A percentile compares a stretch with the other conserved stretches of the same genome.
Evolutionary conservation across 1,140 invertebrate genomes (phyloP).

Genomic region (Drosophila orosa): DNA sequence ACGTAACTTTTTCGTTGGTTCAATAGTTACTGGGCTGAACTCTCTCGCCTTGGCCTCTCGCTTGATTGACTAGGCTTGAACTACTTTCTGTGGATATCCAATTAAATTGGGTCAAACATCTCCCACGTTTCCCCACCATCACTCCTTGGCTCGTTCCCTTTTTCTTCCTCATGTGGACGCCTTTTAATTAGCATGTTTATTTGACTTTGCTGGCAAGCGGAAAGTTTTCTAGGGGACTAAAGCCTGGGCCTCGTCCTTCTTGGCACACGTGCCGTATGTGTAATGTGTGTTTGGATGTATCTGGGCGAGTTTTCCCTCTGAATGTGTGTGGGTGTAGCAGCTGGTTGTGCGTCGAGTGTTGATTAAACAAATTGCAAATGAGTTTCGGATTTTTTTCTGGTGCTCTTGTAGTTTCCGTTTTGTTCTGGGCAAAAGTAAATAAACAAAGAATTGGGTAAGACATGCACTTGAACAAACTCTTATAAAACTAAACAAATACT

Average conservation of each 20-base stretch:
- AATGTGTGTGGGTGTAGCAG: slow-evolving; percentile 24
- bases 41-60: not conserved
- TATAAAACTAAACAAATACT: slow-evolving; percentile 79
- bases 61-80: slow-evolving; percentile 6
- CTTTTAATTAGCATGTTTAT: slow-evolving; percentile 82
- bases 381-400: slow-evolving; percentile 66
- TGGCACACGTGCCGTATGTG: slow-evolving; percentile 64
- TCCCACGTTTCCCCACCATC: slow-evolving; percentile 11
- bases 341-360: slow-evolving; percentile 69
- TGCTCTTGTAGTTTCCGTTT: slow-evolving; percentile 35
- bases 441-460: slow-evolving; percentile 74
- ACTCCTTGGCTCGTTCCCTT: not conserved
- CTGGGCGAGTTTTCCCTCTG: not conserved
- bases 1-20: not conserved
- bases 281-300: slow-evolving; percentile 40
- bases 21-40: not conserved
- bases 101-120: slow-evolving; percentile 75
- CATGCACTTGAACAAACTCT: slow-evolving; percentile 81
- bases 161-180: slow-evolving; percentile 41
- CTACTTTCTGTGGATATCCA: slow-evolving; percentile 33
- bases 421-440: slow-evolving; percentile 63
- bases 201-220: slow-evolving; percentile 67
- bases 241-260: slow-evolving; percentile 12
- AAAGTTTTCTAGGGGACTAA: slow-evolving; percentile 54
- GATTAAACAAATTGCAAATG: slow-evolving; percentile 83